Conservation (phyloP, 2,113 vertebrate species). For the Recurvirostra avosetta region DNA sequence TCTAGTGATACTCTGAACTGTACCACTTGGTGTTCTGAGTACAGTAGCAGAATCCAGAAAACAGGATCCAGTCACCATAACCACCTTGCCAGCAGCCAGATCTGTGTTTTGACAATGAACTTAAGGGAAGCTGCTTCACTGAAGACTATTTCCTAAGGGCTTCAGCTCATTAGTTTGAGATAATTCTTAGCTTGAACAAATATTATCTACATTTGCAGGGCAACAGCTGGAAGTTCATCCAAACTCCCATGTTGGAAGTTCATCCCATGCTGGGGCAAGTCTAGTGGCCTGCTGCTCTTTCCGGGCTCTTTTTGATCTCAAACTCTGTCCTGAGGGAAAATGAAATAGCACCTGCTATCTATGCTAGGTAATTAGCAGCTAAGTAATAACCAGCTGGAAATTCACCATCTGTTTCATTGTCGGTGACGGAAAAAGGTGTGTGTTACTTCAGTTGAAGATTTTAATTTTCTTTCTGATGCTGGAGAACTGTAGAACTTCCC, state of each 20-base stretch:
- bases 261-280: neutral
- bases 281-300: neutral
- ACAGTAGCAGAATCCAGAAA: neutral
- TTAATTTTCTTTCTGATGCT: neutral
- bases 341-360: neutral
- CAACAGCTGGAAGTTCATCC: neutral
- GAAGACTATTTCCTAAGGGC: neutral
- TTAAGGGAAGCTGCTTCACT: neutral
- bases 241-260: neutral
- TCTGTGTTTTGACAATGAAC: neutral
- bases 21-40: neutral
- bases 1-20: neutral
- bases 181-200: neutral
- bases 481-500: neutral
- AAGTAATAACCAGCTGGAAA: neutral
- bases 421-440: neutral
- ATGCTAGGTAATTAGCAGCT: neutral
- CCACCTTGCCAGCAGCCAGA: neutral
- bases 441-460: neutral
- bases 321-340: neutral
- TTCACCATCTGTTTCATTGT: neutral
- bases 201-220: neutral
- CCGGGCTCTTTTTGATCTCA: neutral
- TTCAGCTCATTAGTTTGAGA: neutral
- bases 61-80: neutral